phyloP scores from a whole-genome alignment of 1,140 invertebrate species.

The Drosophila biarmipes region DNA sequence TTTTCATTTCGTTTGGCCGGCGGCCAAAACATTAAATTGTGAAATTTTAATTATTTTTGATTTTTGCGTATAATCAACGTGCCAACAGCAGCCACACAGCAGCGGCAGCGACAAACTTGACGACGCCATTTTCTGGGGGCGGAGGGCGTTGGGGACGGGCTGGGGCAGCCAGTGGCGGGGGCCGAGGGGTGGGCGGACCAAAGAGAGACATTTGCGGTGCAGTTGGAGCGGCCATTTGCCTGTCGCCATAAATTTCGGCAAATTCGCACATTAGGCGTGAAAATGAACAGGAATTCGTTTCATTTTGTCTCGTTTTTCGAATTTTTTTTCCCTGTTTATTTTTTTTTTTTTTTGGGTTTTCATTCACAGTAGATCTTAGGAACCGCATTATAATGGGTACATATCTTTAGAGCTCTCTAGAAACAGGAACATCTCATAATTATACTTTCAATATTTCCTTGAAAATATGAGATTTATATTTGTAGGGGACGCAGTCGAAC shows the following conservation, averaged over 20 bases:
- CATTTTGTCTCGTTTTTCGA: constrained; percentile 16
- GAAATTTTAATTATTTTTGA: constrained; percentile 84
- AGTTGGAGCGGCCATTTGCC: constrained; percentile 62
- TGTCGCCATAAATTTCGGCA: constrained; percentile 76
- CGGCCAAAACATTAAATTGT: constrained; percentile 80
- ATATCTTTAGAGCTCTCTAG: neutral
- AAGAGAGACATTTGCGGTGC: constrained; percentile 62
- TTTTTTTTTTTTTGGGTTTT: constrained; percentile 1
- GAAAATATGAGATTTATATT: neutral
- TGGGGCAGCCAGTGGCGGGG: neutral
- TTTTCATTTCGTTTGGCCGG: constrained; percentile 61
- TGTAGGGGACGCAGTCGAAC: neutral
- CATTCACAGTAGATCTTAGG: constrained; percentile 1
- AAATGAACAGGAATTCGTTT: constrained; percentile 44
- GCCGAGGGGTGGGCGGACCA: neutral
- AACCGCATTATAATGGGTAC: neutral
- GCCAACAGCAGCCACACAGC: constrained; percentile 58
- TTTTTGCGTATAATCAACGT: constrained; percentile 83
- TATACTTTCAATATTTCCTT: too few species aligned
- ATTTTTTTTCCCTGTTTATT: neutral
- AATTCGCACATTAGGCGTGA: constrained; percentile 78
- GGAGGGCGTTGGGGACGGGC: neutral
- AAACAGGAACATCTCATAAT: too few species aligned
- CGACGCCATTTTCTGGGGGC: constrained; percentile 14
- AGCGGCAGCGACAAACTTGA: constrained; percentile 40